These are phyloP conservation scores for Globia sparganii DNA, from an alignment of 2,888 invertebrate species.

Conservation along the genomic window DNA sequence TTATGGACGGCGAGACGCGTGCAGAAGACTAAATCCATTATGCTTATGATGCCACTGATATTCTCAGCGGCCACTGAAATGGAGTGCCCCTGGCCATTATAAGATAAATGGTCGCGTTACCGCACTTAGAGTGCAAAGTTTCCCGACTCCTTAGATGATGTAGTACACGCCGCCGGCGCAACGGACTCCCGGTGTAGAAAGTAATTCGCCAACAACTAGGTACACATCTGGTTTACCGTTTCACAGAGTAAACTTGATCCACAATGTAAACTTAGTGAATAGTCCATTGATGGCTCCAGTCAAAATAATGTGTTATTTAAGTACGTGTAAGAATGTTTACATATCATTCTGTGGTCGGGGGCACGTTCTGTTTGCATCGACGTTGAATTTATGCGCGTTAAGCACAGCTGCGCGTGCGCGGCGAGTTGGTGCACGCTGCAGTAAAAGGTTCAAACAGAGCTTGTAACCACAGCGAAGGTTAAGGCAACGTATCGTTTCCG, in stretches of 20 bases:
- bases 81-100: constrained; percentile 72
- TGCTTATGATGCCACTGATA: constrained; percentile 81
- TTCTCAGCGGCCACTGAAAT: constrained; percentile 75
- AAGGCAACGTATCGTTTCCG: constrained; percentile 74
- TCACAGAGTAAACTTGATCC: constrained; percentile 14
- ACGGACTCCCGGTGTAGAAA: constrained; percentile 41
- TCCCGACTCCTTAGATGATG: constrained; percentile 51
- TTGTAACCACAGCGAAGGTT: constrained; percentile 73
- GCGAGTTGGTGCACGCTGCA: constrained; percentile 26
- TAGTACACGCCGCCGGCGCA: constrained; percentile 27
- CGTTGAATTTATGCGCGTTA: constrained; percentile 36
- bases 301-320: constrained; percentile 49
- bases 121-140: constrained; percentile 65
- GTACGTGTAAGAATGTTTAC: constrained; percentile 60
- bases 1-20: constrained; percentile 72
- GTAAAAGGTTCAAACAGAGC: constrained; percentile 50
- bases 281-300: constrained; percentile 40
- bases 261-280: constrained; percentile 37
- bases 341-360: constrained; percentile 31
- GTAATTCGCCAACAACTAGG: constrained; percentile 22
- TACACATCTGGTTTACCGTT: constrained; percentile 24
- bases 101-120: constrained; percentile 69
- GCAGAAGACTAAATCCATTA: constrained; percentile 77
- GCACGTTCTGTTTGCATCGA: constrained; percentile 55
- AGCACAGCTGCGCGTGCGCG: constrained; percentile 32